Evolutionary conservation across 1,140 invertebrate species (phyloP).

Genomic region (Drosophila mauritiana): DNA sequence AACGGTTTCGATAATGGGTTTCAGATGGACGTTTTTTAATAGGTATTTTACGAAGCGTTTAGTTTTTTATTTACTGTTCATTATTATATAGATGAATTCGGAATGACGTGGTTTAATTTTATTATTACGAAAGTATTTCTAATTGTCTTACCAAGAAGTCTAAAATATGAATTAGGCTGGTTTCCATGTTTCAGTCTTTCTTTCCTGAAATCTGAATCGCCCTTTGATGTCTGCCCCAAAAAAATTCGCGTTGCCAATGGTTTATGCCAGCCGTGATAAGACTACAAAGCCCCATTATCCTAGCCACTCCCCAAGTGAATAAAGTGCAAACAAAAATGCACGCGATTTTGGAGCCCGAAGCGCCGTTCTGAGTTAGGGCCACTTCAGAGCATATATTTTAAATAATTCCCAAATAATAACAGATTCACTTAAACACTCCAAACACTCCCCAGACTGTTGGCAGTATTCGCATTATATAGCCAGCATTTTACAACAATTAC

Average conservation of each 20-base stretch:
- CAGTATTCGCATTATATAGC: slow-evolving; percentile 23
- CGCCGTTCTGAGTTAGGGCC: slow-evolving; percentile 21
- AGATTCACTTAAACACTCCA: slow-evolving; percentile 25
- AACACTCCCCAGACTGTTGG: slow-evolving; percentile 14
- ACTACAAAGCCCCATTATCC: background rate
- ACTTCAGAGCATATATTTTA: slow-evolving; percentile 40
- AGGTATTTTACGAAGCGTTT: background rate
- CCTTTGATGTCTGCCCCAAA: background rate
- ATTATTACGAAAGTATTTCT: too few species aligned
- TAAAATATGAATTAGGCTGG: too few species aligned
- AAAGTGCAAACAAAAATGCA: background rate
- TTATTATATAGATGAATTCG: too few species aligned
- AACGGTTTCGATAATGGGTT: slow-evolving; percentile 18
- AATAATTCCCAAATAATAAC: slow-evolving; percentile 56
- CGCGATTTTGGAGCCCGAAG: slow-evolving; percentile 10
- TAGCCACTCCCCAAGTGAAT: slow-evolving; percentile 16
- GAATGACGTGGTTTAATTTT: too few species aligned
- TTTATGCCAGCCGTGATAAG: slow-evolving; percentile 12
- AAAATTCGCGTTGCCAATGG: slow-evolving; percentile 2
- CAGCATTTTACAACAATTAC: slow-evolving; percentile 51
- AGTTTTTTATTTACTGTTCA: background rate
- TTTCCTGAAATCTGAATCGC: background rate
- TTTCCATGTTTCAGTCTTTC: too few species aligned
- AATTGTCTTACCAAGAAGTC: too few species aligned
- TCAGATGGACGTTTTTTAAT: background rate